A percentile compares a stretch with the other conserved stretches of the same genome.
These are phyloP conservation scores for Epinephelus malabaricus DNA, from an alignment of 2,797 vertebrate species.

Conservation along the genomic window DNA sequence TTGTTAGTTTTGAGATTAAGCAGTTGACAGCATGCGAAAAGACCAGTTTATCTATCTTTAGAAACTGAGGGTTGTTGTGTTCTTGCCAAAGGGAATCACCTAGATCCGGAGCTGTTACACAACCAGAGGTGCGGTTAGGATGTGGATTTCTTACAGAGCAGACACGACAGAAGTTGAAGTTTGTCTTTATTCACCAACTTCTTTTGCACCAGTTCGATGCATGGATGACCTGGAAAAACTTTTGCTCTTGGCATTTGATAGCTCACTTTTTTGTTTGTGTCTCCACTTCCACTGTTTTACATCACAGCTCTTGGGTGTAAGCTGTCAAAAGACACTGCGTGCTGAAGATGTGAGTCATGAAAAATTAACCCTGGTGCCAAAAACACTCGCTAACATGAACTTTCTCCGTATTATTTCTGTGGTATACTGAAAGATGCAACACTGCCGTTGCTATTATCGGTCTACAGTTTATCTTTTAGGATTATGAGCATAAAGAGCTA, in stretches of 20 bases:
- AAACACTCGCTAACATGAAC: conserved; percentile 11
- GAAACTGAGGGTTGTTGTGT: conserved; percentile 76
- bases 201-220: conserved; percentile 9
- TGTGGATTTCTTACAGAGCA: conserved; percentile 50
- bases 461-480: conserved; percentile 19
- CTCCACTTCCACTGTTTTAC: neutral
- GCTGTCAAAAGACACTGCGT: conserved; percentile 30
- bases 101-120: conserved; percentile 78
- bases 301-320: conserved; percentile 28
- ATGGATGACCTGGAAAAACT: conserved; percentile 5
- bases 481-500: conserved; percentile 34
- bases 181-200: conserved; percentile 16
- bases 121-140: conserved; percentile 72
- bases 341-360: conserved; percentile 53
- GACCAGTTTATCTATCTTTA: conserved; percentile 85
- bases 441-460: conserved; percentile 10
- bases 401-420: conserved; percentile 26
- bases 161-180: conserved; percentile 27
- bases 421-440: conserved; percentile 18
- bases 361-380: conserved; percentile 24
- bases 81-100: conserved; percentile 84
- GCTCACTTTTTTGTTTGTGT: neutral
- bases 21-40: conserved; percentile 78
- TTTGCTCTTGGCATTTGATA: neutral
- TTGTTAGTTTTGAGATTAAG: conserved; percentile 80